A percentile compares a stretch with the other conserved stretches of the same genome.
Conservation (phyloP, 2,888 invertebrate species). For the Cheiracanthium punctorium region DNA sequence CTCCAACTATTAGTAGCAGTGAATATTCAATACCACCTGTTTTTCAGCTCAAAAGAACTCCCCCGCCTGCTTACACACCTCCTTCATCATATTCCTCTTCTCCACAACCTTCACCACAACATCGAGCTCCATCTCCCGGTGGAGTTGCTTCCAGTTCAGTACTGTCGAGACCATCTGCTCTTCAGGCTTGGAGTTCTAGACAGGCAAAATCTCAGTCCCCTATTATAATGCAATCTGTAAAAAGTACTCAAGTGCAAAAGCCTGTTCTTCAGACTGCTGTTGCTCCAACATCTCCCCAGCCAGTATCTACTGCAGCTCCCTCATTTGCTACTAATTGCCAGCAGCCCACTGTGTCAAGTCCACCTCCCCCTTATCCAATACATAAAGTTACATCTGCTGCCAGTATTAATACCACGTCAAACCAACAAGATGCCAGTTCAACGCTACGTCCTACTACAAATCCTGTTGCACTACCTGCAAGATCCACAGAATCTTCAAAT, state of each 20-base stretch:
- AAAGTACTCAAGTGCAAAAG: constrained; percentile 94
- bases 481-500: constrained; percentile 43
- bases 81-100: constrained; percentile 70
- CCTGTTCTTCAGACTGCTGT: constrained; percentile 96
- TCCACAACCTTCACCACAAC: constrained; percentile 57
- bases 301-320: constrained; percentile 44
- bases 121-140: constrained; percentile 49
- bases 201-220: constrained; percentile 93
- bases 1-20: constrained; percentile 72
- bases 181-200: constrained; percentile 88
- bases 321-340: constrained; percentile 40
- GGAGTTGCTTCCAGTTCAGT: constrained; percentile 67
- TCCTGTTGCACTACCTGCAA: constrained; percentile 26
- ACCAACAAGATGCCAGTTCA: constrained; percentile 32
- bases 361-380: constrained; percentile 65
- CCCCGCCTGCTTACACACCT: constrained; percentile 70
- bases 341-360: constrained; percentile 37
- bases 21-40: constrained; percentile 71
- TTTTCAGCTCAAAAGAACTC: constrained; percentile 64
- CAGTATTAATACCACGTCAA: constrained; percentile 49
- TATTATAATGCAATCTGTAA: constrained; percentile 97
- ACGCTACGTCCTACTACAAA: constrained; percentile 21
- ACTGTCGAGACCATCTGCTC: constrained; percentile 80
- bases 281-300: constrained; percentile 87
- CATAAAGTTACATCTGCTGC: constrained; percentile 58